Conservation (phyloP, 2,797 vertebrate species). For the Podargus strigoides region DNA sequence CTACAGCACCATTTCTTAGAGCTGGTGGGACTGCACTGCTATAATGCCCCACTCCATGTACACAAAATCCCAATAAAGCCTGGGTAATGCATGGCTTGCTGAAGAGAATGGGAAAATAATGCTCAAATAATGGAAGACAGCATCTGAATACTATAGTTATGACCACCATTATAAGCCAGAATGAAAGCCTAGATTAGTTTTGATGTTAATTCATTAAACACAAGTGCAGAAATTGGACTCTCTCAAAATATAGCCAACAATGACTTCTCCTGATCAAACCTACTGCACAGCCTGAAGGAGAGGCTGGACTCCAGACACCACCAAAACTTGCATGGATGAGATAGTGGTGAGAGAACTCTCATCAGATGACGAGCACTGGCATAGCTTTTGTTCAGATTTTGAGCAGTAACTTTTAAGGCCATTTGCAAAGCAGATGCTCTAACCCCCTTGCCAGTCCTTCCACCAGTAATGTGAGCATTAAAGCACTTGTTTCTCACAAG, state of each 20-base stretch:
- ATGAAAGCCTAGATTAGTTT: not conserved
- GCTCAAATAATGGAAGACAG: not conserved
- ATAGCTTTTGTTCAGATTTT: not conserved
- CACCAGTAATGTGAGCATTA: rapidly evolving
- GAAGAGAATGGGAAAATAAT: not conserved
- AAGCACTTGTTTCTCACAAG: not conserved
- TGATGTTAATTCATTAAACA: not conserved
- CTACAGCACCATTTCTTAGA: not conserved
- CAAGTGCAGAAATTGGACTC: not conserved
- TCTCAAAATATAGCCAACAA: not conserved
- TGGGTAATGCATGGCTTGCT: not conserved
- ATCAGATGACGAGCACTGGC: rapidly evolving
- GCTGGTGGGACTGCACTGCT: not conserved
- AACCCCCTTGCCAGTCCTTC: not conserved
- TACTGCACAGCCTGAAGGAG: not conserved
- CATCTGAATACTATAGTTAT: not conserved
- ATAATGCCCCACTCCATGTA: not conserved
- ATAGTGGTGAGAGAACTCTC: not conserved
- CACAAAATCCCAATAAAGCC: not conserved
- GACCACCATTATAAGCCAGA: not conserved
- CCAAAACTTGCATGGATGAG: not conserved
- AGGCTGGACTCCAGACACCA: not conserved
- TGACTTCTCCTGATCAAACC: not conserved
- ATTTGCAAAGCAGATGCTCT: not conserved
- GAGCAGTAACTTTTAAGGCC: not conserved